Evolutionary conservation across 1,140 invertebrate species (phyloP), one percentile per base, ranked within the genome.

Genomic region (Philopotamus ludificatus): DNA sequence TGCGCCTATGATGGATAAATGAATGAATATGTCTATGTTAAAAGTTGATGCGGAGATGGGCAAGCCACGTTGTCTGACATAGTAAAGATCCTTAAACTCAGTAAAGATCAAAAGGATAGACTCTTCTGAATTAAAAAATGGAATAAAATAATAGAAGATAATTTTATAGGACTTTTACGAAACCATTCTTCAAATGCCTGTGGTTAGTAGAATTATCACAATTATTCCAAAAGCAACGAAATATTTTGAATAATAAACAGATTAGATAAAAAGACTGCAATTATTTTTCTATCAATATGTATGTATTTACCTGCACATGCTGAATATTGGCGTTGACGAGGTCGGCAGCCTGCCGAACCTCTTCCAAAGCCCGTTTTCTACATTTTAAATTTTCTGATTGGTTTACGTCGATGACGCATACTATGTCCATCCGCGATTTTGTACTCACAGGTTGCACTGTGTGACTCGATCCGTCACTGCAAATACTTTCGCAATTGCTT

Each of bases 321-420:
- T 92, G 88, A 68, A 91, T 83, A 77, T 89, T 89, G 0, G 90
- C 91, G 75, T 90, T 90, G 1, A 92, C 85, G 50, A 88, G 75
- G 64, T 85, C 81, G 70, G 92, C 92, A 25, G 91, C 91, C 74
- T 88, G 84, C 71, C 87, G 86, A 15, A 95, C 85, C 82, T 94
- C 92, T 70, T 95, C 93, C 22, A 92, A 82, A 16, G 92, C 91
- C 76, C 85, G 86, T 78, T 87, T 89, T 53, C 93, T 83, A 63
- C 93, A 87, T 49, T 79, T 74, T 55, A 92, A 77, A 76, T 90
- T 83, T 68, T 88, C 85, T 15, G 83, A 77, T 74, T 89, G 86
- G 71, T 88, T 85, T 22, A 93, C 79, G 79, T 96, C 94, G 69
- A 96, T 84, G 51, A 97, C 89, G 83, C 92, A 94, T 59, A 91